phyloP scores from a whole-genome alignment of 2,888 invertebrate species.

The Phaonia tiefii region DNA sequence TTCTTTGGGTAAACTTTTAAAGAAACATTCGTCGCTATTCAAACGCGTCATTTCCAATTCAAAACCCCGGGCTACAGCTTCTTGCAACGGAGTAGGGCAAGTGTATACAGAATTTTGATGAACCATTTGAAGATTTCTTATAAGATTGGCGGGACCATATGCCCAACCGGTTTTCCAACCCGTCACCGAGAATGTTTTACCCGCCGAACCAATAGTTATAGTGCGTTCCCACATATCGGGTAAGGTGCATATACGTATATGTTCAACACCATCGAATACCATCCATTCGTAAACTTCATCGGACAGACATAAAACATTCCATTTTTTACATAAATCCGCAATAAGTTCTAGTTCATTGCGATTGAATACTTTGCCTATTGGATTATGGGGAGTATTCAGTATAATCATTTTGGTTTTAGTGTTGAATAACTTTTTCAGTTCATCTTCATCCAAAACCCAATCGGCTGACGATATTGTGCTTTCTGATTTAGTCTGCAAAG shows the following conservation, averaged over 20 bases:
- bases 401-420: slow-evolving; percentile 95
- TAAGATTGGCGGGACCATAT: slow-evolving; percentile 91
- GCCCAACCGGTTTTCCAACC: slow-evolving; percentile 99
- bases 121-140: slow-evolving; percentile 90
- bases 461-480: slow-evolving; percentile 86
- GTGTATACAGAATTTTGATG: slow-evolving; percentile 98
- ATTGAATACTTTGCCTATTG: slow-evolving; percentile 91
- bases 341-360: slow-evolving; percentile 87
- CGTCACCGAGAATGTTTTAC: slow-evolving; percentile 98
- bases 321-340: slow-evolving; percentile 93
- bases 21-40: slow-evolving; percentile 90
- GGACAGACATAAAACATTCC: slow-evolving; percentile 94
- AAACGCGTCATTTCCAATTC: slow-evolving; percentile 90
- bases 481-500: slow-evolving; percentile 73
- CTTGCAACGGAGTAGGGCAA: slow-evolving; percentile 94
- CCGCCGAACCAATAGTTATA: slow-evolving; percentile 97
- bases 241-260: slow-evolving; percentile 96
- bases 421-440: slow-evolving; percentile 90
- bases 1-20: slow-evolving; percentile 87
- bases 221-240: slow-evolving; percentile 99
- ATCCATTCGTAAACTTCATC: slow-evolving; percentile 99
- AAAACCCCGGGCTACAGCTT: slow-evolving; percentile 94
- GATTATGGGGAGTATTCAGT: slow-evolving; percentile 99
- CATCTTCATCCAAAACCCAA: slow-evolving; percentile 92
- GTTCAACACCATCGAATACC: slow-evolving; percentile 90